Conservation (phyloP, 2,797 vertebrate species). For the Pantherophis vulpinus region DNA sequence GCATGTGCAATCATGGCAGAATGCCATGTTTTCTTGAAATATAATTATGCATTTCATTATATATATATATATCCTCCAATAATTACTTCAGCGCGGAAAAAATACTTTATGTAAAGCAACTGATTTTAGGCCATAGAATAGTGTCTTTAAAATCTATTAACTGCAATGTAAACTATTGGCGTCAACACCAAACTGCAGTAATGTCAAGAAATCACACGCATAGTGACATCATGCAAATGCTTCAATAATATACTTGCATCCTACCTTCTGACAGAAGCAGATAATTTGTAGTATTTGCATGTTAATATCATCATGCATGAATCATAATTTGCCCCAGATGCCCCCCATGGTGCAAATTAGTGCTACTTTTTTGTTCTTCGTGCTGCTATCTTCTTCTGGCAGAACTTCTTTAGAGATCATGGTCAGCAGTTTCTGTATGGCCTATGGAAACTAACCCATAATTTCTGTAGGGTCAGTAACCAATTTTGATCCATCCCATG, state of each 20-base stretch:
- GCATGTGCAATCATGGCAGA: conserved; percentile 4
- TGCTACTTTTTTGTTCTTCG: conserved; percentile 57
- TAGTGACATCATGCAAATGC: neutral
- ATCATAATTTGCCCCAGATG: neutral
- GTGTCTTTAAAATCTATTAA: conserved; percentile 49
- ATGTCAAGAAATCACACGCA: neutral
- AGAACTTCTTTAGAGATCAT: neutral
- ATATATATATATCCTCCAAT: neutral
- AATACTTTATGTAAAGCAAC: neutral
- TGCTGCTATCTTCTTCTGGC: conserved; percentile 43
- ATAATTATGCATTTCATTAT: neutral
- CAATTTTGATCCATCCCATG: conserved; percentile 92
- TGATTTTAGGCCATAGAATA: conserved; percentile 54
- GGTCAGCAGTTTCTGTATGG: conserved; percentile 20
- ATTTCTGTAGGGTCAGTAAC: conserved; percentile 96
- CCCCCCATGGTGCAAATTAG: neutral
- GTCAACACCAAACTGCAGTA: neutral
- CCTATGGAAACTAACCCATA: conserved; percentile 76
- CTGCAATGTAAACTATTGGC: conserved; percentile 45
- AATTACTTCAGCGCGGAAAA: neutral
- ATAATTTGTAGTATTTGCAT: neutral
- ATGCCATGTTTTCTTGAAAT: neutral
- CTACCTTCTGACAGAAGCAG: neutral
- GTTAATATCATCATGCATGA: neutral
- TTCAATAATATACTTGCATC: neutral